Evolutionary conservation across 2,888 invertebrate species (phyloP).

Genomic region (Cenopis cana): DNA sequence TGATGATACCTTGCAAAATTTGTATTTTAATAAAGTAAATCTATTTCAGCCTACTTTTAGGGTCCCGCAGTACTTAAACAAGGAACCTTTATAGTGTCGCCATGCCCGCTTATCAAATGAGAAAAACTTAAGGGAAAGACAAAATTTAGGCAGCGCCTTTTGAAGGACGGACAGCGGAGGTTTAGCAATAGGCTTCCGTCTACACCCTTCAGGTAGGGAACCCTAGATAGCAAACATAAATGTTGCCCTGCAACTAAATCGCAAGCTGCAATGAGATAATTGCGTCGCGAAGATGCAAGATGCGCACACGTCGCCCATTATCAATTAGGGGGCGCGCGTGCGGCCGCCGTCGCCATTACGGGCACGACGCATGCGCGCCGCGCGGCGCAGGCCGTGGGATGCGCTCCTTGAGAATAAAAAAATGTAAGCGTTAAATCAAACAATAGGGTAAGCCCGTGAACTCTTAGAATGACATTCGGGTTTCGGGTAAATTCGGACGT

Average conservation of each 20-base stretch:
- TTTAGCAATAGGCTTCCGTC: background rate
- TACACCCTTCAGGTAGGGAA: background rate
- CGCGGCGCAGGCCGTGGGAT: constrained; percentile 50
- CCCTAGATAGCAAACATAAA: constrained; percentile 1
- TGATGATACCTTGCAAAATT: too few relatives aligned
- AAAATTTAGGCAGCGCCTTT: too few relatives aligned
- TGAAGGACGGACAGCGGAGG: too few relatives aligned
- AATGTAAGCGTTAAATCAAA: background rate
- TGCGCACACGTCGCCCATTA: constrained; percentile 74
- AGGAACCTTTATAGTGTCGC: too few relatives aligned
- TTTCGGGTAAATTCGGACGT: too few relatives aligned
- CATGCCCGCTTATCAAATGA: too few relatives aligned
- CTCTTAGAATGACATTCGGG: too few relatives aligned
- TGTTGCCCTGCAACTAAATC: constrained; percentile 24
- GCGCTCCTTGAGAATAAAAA: constrained; percentile 1
- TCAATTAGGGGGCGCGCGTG: constrained; percentile 83
- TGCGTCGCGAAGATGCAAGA: constrained; percentile 54
- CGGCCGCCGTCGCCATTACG: constrained; percentile 73
- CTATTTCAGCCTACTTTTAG: constrained; percentile 15
- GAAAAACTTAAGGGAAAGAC: too few relatives aligned
- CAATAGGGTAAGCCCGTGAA: background rate
- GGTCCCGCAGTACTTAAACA: too few relatives aligned
- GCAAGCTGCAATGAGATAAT: constrained; percentile 53
- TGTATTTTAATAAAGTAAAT: constrained; percentile 25
- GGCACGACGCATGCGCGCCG: constrained; percentile 69